phyloP scores from a whole-genome alignment of 1,140 invertebrate species.

The Rhysida immarginata region DNA sequence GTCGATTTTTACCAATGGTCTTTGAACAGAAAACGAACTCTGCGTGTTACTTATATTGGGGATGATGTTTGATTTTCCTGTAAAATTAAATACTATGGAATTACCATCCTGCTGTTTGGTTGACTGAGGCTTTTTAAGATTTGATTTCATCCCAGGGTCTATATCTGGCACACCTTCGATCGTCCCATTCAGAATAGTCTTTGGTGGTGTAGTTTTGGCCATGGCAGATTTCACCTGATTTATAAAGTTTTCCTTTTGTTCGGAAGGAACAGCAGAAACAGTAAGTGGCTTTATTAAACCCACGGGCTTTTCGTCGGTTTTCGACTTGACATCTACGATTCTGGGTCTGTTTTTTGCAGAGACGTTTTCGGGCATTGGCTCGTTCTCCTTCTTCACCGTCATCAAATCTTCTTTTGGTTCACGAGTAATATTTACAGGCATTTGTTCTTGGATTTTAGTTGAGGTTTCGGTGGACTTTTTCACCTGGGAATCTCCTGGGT shows the following conservation, averaged over 20 bases:
- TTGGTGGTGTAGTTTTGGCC: neutral
- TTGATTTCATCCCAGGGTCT: too few relatives aligned
- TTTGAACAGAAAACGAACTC: neutral
- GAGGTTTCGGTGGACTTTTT: neutral
- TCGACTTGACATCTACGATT: neutral
- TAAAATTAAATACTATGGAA: slow-evolving; percentile 2
- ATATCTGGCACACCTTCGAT: too few relatives aligned
- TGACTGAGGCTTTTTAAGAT: neutral
- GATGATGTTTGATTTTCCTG: neutral
- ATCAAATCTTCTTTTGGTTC: neutral
- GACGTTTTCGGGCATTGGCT: neutral
- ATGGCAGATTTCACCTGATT: neutral
- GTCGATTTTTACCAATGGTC: neutral
- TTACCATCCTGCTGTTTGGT: neutral
- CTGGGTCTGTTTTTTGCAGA: neutral
- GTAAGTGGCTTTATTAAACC: neutral
- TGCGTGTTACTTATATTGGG: slow-evolving; percentile 2
- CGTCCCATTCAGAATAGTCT: neutral
- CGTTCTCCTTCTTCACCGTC: neutral
- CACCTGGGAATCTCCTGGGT: neutral
- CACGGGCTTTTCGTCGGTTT: slow-evolving; percentile 1
- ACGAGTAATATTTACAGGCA: neutral
- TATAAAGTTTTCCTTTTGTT: slow-evolving; percentile 3
- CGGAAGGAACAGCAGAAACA: neutral
- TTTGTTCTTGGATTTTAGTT: neutral